phyloP scores from a whole-genome alignment of 35 echinoderm and acorn worm species.

The Heliocidaris erythrogramma region DNA sequence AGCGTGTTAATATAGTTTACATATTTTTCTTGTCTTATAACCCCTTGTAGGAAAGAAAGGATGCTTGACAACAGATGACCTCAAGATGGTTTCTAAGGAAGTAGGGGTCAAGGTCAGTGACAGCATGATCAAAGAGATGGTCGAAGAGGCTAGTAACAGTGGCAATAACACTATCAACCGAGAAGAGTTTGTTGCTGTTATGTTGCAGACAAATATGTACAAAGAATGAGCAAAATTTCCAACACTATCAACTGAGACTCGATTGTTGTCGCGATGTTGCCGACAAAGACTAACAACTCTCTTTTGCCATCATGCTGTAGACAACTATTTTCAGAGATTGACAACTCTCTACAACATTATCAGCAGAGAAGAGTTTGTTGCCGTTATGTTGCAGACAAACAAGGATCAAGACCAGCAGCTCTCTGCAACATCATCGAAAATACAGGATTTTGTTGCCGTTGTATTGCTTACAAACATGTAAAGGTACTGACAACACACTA shows the following conservation, averaged over 20 bases:
- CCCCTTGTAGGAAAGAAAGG: slow-evolving; percentile 51
- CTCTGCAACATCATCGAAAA: not conserved
- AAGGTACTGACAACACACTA: not conserved
- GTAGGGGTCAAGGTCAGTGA: slow-evolving; percentile 62
- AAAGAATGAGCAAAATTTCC: not conserved
- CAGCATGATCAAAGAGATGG: slow-evolving; percentile 57
- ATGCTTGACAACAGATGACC: slow-evolving; percentile 51
- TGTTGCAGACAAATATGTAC: slow-evolving; percentile 74
- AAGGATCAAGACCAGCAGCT: not conserved
- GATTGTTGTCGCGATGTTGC: not conserved
- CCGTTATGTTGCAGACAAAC: not conserved
- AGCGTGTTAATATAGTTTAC: not conserved
- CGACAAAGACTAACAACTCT: not conserved
- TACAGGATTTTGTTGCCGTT: too few relatives aligned
- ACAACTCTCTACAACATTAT: too few relatives aligned
- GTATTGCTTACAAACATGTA: too few relatives aligned
- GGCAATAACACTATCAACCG: slow-evolving; percentile 55
- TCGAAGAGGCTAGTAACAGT: slow-evolving; percentile 66
- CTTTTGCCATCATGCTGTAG: not conserved
- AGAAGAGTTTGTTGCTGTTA: slow-evolving; percentile 70
- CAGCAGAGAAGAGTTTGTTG: not conserved
- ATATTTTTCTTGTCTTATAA: not conserved
- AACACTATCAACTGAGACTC: not conserved
- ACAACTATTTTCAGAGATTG: not conserved
- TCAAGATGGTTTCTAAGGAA: slow-evolving; percentile 65